phyloP scores from a whole-genome alignment of 2,113 vertebrate genomes.

The Brevimyrus niger region DNA sequence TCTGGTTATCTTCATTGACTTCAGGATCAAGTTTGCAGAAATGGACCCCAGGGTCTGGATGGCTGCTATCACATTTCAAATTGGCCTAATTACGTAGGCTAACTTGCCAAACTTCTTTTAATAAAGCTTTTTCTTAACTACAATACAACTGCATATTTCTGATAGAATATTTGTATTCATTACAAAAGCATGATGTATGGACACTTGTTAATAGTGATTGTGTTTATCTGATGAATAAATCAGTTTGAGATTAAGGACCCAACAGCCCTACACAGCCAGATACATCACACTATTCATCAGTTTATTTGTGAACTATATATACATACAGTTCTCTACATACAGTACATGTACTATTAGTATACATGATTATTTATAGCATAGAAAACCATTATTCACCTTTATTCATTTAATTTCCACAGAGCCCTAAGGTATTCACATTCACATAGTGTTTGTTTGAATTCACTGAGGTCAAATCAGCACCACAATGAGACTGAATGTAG shows the following conservation, averaged over 20 bases:
- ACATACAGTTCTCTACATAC: background rate
- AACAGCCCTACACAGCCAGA: background rate
- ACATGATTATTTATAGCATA: background rate
- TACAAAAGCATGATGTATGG: background rate
- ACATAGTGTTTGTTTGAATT: background rate
- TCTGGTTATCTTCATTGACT: conserved; percentile 23
- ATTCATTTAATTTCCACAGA: background rate
- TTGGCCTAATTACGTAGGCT: background rate
- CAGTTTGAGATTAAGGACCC: background rate
- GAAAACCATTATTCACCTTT: background rate
- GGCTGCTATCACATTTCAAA: conserved; percentile 5
- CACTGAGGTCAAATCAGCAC: background rate
- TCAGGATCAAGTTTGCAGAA: conserved; percentile 16
- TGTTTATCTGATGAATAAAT: conserved; percentile 5
- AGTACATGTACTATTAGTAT: background rate
- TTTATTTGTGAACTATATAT: background rate
- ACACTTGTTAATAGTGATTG: background rate
- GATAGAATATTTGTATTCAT: background rate
- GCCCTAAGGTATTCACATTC: background rate
- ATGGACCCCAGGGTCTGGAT: background rate
- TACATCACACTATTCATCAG: background rate
- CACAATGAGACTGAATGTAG: background rate
- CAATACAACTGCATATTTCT: background rate
- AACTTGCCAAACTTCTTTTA: background rate
- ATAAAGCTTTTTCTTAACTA: background rate